Evolutionary conservation across 1,140 invertebrate genomes (phyloP), one percentile per base, ranked within the genome.

Genomic region (Matsumurasca onukii): DNA sequence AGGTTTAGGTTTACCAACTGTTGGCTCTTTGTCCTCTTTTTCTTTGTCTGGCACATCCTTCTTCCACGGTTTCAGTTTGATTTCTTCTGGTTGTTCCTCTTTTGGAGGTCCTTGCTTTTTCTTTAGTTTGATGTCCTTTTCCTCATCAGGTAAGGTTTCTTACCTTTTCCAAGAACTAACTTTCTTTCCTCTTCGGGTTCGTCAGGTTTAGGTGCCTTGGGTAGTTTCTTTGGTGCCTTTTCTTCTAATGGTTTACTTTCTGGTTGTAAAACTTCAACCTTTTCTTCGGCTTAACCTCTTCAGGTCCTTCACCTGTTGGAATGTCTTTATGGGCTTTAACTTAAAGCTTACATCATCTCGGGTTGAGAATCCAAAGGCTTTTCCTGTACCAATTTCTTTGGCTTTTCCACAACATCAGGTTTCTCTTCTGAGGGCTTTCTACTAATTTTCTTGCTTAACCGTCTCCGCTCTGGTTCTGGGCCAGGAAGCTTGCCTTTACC

Each of bases 121-220:
- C 67, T 80, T 83, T 12, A 76, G 77, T 71, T 75, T 74, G 3
- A 82, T 75, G 70, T 80, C 76, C 72, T 81, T 76, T 51, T 80
- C 73, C 63, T 76, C 73, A 62, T 75, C 64, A 22, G 74, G 71
- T 55, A 78, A n/a, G n/a, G 76, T 63, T 81, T 76, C 68, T 79
- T 76, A n/a, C 76, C 74, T 66, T 76, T 77, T 3, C 77, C 78
- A 3, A 71, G 39, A 1, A 79, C 82, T 1, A 85, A 73, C 5
- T 75, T 75, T 69, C 79, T 76, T 61, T 80, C 78, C 69, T 83
- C 80, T 49, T 65, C 63, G 45, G 72, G 69, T 25, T 67, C 59
- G 49, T 70, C 69, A 13, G 71, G 68, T 45, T 75, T 73, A n/a
- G 59, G 22, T 61, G 67, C 61, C 72, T 75, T 72, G 12, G 31